These are phyloP conservation scores for Sceloporus tristichus DNA, from an alignment of 2,113 vertebrate genomes.

Conservation along the genomic window DNA sequence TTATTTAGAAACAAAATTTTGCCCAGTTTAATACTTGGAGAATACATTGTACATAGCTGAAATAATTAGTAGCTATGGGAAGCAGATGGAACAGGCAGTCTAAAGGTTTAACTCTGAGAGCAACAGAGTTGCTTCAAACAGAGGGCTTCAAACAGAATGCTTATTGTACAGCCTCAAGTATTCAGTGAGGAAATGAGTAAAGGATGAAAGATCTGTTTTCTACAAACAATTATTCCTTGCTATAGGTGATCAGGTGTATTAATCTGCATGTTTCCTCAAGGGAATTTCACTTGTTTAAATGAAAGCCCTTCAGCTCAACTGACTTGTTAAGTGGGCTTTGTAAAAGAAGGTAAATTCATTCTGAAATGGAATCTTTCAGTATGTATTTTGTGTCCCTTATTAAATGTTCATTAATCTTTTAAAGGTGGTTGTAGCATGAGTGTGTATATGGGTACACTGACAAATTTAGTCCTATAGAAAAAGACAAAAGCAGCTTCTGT, in stretches of 20 bases:
- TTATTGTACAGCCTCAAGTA: background rate
- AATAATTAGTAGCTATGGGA: background rate
- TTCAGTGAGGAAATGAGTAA: slow-evolving; percentile 6
- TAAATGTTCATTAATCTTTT: slow-evolving; percentile 45
- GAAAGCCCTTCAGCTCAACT: background rate
- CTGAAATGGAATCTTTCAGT: background rate
- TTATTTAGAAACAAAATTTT: background rate
- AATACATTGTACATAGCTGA: background rate
- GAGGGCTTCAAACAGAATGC: background rate
- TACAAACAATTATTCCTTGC: background rate
- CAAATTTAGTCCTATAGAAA: slow-evolving; percentile 10
- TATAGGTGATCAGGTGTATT: background rate
- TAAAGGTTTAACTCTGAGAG: background rate
- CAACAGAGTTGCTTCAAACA: background rate
- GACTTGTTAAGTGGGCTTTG: background rate
- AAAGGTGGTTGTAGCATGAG: slow-evolving; percentile 7
- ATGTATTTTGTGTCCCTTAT: background rate
- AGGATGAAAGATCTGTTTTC: background rate
- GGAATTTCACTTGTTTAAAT: slow-evolving; percentile 22
- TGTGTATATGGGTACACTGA: slow-evolving; percentile 27
- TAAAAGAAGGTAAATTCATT: background rate
- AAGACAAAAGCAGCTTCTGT: background rate
- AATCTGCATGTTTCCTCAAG: background rate
- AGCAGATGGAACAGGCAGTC: background rate
- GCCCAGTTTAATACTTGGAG: background rate